Conservation (phyloP, 2,888 invertebrate genomes). For the Polymixis lichenea region DNA sequence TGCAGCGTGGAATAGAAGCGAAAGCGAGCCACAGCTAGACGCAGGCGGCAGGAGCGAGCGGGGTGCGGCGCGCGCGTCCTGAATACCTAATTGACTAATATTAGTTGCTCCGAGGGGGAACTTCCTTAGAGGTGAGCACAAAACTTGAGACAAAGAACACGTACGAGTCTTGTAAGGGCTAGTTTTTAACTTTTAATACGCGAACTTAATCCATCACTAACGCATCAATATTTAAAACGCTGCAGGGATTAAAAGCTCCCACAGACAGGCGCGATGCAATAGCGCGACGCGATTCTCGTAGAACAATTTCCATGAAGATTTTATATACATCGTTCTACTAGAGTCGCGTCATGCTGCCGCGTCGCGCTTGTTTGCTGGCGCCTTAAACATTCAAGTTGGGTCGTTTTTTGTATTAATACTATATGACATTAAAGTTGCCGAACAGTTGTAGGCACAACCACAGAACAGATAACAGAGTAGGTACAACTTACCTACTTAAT, state of each 20-base stretch:
- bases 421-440: not conserved
- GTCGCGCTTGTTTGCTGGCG: too few species aligned
- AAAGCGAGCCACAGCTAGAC: conserved; percentile 77
- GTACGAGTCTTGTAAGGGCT: conserved; percentile 83
- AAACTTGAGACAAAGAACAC: conserved; percentile 89
- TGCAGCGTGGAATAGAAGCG: conserved; percentile 71
- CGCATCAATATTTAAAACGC: conserved; percentile 4
- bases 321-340: too few species aligned
- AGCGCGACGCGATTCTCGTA: too few species aligned
- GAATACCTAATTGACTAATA: conserved; percentile 90
- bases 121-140: conserved; percentile 87
- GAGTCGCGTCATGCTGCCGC: too few species aligned
- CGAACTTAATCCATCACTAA: conserved; percentile 71
- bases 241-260: not conserved
- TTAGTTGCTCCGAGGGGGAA: conserved; percentile 86
- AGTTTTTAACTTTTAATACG: conserved; percentile 84
- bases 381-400: too few species aligned
- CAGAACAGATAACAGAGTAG: too few species aligned
- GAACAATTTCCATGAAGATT: too few species aligned
- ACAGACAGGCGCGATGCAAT: too few species aligned
- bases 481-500: not conserved
- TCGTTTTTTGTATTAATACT: not conserved
- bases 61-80: conserved; percentile 84
- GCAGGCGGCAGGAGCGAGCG: conserved; percentile 75
- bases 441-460: too few species aligned